These are phyloP conservation scores for Progne subis DNA, from an alignment of 2,113 vertebrate genomes.

Conservation along the genomic window DNA sequence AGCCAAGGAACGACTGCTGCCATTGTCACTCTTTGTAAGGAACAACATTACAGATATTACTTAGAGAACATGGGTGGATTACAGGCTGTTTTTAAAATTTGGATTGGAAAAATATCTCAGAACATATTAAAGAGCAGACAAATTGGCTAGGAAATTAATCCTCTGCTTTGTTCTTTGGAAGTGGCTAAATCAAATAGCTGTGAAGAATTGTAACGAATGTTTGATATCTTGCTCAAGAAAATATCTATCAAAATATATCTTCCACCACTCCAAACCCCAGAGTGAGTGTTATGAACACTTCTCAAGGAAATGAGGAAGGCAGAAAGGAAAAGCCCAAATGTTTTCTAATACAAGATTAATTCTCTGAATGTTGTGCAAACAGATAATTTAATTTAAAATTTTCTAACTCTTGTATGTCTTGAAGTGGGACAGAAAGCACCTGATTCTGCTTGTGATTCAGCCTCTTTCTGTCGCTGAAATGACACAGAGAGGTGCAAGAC, in stretches of 20 bases:
- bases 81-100: background rate
- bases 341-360: background rate
- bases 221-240: slow-evolving; percentile 15
- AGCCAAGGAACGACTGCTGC: slow-evolving; percentile 53
- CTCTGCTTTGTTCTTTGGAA: background rate
- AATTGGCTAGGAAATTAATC: slow-evolving; percentile 31
- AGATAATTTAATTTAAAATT: background rate
- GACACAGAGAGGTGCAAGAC: background rate
- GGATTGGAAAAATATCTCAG: background rate
- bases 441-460: background rate
- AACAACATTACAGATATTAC: slow-evolving; percentile 29
- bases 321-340: background rate
- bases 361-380: background rate
- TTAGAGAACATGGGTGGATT: background rate
- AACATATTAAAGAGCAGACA: slow-evolving; percentile 24
- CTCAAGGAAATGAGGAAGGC: background rate
- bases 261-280: background rate
- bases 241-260: background rate
- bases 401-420: background rate
- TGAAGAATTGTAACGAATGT: background rate
- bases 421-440: background rate
- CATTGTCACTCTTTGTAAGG: slow-evolving; percentile 20
- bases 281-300: background rate
- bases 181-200: slow-evolving; percentile 9
- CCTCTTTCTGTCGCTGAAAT: background rate